phyloP scores from a whole-genome alignment of 2,888 invertebrate species.

The Erebia palarica region DNA sequence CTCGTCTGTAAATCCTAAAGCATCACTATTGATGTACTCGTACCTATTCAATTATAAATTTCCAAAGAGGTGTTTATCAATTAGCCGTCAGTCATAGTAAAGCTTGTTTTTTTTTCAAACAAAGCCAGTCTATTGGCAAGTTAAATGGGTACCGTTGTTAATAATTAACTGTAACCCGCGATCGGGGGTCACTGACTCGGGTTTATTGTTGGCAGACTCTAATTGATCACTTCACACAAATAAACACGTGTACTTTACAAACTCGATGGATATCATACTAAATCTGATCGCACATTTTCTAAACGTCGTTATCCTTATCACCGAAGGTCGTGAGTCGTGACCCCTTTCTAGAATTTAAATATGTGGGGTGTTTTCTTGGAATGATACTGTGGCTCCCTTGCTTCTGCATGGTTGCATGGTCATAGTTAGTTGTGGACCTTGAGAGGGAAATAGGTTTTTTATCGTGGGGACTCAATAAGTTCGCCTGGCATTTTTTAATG shows the following conservation, averaged over 20 bases:
- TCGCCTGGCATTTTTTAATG: no score
- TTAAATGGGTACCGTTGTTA: constrained; percentile 66
- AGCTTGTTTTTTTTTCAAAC: constrained; percentile 26
- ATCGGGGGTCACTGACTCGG: constrained; percentile 59
- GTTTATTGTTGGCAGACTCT: constrained; percentile 59
- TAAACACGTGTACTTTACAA: constrained; percentile 40
- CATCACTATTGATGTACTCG: background rate
- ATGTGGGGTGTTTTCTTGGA: no score
- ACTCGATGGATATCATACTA: constrained; percentile 18
- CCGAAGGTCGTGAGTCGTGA: background rate
- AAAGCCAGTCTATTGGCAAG: constrained; percentile 32
- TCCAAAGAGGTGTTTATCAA: constrained; percentile 21
- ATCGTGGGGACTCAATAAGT: no score
- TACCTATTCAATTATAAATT: constrained; percentile 18
- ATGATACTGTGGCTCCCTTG: no score
- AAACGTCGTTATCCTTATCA: background rate
- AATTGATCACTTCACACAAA: constrained; percentile 49
- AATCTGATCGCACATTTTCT: background rate
- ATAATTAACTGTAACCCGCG: constrained; percentile 64
- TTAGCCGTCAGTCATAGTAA: constrained; percentile 9
- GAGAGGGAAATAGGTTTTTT: no score
- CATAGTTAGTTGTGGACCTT: no score
- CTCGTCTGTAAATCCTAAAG: no score
- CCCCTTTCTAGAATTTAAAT: no score
- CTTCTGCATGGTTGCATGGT: no score